These are phyloP conservation scores for Acrossocheilus wenchowensis DNA, from an alignment of 2,797 vertebrate species.

Conservation along the genomic window DNA sequence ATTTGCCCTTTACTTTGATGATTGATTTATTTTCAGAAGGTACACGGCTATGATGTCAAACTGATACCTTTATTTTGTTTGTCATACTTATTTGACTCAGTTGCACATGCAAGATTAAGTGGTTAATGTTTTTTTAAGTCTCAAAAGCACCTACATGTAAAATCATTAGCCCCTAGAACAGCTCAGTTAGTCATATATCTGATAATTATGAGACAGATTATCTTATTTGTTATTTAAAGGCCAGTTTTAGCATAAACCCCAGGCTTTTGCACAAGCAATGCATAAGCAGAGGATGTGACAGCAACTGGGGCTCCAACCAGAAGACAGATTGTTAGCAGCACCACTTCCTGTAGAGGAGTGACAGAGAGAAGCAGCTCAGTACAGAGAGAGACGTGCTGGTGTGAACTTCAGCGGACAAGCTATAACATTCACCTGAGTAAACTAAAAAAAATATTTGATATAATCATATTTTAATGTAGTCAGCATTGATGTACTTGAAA, in stretches of 20 bases:
- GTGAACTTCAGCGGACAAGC: constrained; percentile 16
- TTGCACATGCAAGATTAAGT: not conserved
- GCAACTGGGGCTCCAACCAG: not conserved
- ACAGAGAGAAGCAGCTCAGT: constrained; percentile 22
- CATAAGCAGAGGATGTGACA: not conserved
- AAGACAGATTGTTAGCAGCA: not conserved
- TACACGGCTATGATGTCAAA: not conserved
- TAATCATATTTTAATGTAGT: not conserved
- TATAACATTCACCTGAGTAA: not conserved
- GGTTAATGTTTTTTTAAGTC: not conserved
- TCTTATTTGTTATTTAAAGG: not conserved
- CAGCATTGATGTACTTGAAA: not conserved
- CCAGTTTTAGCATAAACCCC: not conserved
- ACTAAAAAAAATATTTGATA: not conserved
- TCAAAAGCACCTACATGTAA: not conserved
- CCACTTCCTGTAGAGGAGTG: constrained; percentile 18
- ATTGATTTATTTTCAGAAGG: not conserved
- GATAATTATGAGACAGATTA: not conserved
- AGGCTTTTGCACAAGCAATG: not conserved
- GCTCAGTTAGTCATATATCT: not conserved
- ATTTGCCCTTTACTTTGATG: not conserved
- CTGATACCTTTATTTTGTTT: not conserved
- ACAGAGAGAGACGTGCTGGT: not conserved
- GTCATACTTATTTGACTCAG: too few relatives aligned
- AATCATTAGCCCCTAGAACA: not conserved